phyloP scores from a whole-genome alignment of 2,113 vertebrate genomes.

The Apeltes quadracus region DNA sequence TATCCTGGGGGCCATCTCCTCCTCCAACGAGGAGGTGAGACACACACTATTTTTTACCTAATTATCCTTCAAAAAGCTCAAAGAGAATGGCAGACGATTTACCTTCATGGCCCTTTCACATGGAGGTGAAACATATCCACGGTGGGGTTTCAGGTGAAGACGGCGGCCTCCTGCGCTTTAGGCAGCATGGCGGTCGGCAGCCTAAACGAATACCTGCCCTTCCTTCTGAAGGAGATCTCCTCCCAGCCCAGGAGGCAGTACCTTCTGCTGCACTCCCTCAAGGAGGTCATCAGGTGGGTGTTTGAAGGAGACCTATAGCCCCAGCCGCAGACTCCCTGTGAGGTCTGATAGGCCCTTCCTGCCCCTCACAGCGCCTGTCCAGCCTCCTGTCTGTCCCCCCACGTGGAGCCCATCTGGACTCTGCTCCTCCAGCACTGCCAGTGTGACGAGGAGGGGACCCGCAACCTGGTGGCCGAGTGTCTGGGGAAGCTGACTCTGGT shows the following conservation, averaged over 20 bases:
- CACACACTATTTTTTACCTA: too few species aligned
- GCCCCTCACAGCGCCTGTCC: conserved; percentile 69
- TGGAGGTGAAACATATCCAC: too few species aligned
- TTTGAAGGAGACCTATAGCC: neutral
- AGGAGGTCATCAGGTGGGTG: conserved; percentile 86
- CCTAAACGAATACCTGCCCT: conserved; percentile 89
- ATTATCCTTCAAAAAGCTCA: too few species aligned
- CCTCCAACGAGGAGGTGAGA: conserved; percentile 84
- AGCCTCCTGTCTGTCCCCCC: conserved; percentile 81
- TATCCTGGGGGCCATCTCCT: conserved; percentile 89
- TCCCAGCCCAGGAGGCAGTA: conserved; percentile 89
- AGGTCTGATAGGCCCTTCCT: neutral
- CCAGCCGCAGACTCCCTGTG: neutral
- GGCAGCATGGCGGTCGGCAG: conserved; percentile 88
- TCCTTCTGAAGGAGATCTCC: conserved; percentile 88
- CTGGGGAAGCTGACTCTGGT: conserved; percentile 88
- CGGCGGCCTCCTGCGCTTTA: conserved; percentile 87
- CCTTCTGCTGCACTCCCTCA: conserved; percentile 90
- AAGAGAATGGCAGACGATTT: too few species aligned
- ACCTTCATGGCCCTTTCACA: too few species aligned
- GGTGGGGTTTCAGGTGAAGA: conserved; percentile 79
- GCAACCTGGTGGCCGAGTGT: conserved; percentile 92
- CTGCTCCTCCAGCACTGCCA: conserved; percentile 89
- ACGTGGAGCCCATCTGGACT: conserved; percentile 90
- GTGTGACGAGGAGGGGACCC: conserved; percentile 89